Percentiles rank a stretch among this genome's conserved stretches.
Evolutionary conservation across 2,113 vertebrate genomes (phyloP).

Genomic region (Podiceps cristatus): DNA sequence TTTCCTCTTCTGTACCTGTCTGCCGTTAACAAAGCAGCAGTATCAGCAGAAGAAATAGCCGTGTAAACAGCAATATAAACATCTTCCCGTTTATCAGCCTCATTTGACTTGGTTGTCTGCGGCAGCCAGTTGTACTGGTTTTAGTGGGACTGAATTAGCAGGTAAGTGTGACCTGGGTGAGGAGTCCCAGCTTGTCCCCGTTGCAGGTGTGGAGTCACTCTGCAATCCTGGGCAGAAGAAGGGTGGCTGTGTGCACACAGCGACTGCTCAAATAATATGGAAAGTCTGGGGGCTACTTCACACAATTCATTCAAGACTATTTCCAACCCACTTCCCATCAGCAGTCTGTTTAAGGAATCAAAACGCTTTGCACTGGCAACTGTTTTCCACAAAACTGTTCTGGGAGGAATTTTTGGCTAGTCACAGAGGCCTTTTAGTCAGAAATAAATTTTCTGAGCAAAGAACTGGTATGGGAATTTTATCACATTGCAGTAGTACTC

Average conservation of each 20-base stretch:
- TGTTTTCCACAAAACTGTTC: not conserved
- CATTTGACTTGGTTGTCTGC: not conserved
- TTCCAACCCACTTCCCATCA: not conserved
- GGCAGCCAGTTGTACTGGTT: not conserved
- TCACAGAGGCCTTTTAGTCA: not conserved
- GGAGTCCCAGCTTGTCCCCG: not conserved
- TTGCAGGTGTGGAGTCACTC: not conserved
- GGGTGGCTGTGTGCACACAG: not conserved
- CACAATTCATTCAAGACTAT: not conserved
- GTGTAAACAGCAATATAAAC: not conserved
- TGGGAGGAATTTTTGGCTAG: constrained; percentile 12
- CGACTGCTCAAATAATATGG: not conserved
- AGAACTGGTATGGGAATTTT: not conserved
- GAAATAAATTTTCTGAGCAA: not conserved
- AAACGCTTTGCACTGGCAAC: not conserved
- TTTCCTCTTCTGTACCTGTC: not conserved
- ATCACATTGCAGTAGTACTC: not conserved
- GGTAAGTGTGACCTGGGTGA: not conserved
- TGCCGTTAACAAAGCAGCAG: not conserved
- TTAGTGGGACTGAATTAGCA: not conserved
- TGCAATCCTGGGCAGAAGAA: not conserved
- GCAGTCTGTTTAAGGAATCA: constrained; percentile 20
- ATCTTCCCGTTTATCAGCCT: not conserved
- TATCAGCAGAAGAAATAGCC: not conserved
- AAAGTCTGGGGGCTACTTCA: not conserved